Percentiles rank a stretch among this genome's conserved stretches.
Conservation (phyloP, 2,888 invertebrate species). For the Operophtera brumata region DNA sequence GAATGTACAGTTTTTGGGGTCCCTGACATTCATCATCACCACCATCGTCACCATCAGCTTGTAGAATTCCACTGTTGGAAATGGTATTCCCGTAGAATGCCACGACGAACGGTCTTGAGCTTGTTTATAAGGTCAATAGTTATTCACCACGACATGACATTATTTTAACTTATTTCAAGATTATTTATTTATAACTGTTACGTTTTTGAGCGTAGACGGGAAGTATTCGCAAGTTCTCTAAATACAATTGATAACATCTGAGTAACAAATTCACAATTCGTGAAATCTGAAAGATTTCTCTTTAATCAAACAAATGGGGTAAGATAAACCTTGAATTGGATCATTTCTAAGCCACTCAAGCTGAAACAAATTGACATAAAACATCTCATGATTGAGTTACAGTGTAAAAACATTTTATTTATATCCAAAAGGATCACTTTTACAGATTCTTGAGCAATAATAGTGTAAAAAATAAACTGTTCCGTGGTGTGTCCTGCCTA, state of each 20-base stretch:
- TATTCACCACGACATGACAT: background rate
- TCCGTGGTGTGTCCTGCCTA: no score
- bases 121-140: no score
- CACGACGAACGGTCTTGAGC: no score
- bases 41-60: no score
- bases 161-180: background rate
- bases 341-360: background rate
- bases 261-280: background rate
- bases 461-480: no score
- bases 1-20: no score
- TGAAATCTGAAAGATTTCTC: background rate
- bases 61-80: no score
- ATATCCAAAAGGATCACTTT: background rate
- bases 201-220: background rate
- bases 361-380: background rate
- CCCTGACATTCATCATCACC: no score
- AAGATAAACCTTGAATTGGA: background rate
- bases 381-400: background rate
- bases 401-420: conserved; percentile 4
- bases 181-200: background rate
- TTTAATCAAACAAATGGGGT: background rate
- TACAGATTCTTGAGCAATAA: no score
- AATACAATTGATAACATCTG: no score
- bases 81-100: no score
- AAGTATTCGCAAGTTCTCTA: no score